Evolutionary conservation across 1,140 invertebrate species (phyloP), one percentile per base, ranked within the genome.

Genomic region (Neoseiulus cucumeris): DNA sequence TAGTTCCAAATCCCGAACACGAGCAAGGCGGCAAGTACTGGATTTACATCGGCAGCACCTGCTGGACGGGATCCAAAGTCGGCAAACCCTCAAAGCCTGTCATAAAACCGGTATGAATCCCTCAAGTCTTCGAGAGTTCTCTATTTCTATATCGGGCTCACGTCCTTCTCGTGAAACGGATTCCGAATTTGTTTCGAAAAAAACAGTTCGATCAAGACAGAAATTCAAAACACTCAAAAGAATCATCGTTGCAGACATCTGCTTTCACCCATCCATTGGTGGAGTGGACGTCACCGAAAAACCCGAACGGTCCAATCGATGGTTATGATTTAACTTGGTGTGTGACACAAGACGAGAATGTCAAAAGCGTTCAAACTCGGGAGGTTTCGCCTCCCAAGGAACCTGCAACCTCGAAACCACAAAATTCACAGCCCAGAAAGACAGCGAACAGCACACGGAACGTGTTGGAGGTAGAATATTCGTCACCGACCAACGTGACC

Each of bases 41-140:
- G 51, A 59, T 59, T 2, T 59, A 59, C 22, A 59, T 59, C 22
- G 51, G 51, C 6, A 59, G 51, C 22, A 59, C 51, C 1, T 59
- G 51, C 22, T 59, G 51, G 51, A 59, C 51, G 17, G 51, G 51
- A 29, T 59, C 51, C 12, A 59, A 59, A 25, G 22, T 59, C 51
- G 51, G 51, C n/a, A 59, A 59, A 9, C 51, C 51, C 1, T 59
- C 51, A 6, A 59, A 59, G 33, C 25, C 33, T 17, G 25, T 29
- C 9, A n/a, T 59, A 17, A 25, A 14, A 14, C 51, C 51, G 51
- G 51, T 59, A 59, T 18, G 17, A 59, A 14, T 59, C 33, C 4
- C 9, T 4, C 4, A 9, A 4, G 33, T 39, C 33, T 39, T 9
- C 33, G 33, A 39, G 9, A 9, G 9, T 4, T 4, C 33, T 39